Conservation (phyloP, 2,113 vertebrate genomes). For the Perca flavescens region DNA sequence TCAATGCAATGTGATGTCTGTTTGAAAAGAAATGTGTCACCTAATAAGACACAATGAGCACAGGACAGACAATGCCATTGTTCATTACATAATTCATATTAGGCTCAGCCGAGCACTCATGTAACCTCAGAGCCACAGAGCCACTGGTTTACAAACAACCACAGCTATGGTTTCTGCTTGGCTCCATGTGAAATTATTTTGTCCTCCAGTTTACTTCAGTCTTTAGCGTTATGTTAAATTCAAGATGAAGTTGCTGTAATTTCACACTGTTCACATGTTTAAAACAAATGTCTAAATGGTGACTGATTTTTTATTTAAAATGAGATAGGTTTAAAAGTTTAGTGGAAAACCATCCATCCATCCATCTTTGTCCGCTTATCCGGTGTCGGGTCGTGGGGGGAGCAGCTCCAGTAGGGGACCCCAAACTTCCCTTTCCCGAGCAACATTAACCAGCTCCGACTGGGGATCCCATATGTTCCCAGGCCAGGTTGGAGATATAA, state of each 20-base stretch:
- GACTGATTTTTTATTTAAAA: background rate
- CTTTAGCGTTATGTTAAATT: background rate
- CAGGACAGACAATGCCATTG: slow-evolving; percentile 10
- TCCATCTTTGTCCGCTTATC: too few relatives aligned
- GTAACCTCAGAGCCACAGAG: slow-evolving; percentile 20
- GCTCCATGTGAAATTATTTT: background rate
- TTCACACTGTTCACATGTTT: background rate
- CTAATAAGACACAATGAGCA: background rate
- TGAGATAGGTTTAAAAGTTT: background rate
- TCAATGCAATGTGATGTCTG: background rate
- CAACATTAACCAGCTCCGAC: too few relatives aligned
- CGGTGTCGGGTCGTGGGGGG: too few relatives aligned
- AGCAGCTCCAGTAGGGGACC: too few relatives aligned
- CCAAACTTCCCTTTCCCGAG: too few relatives aligned
- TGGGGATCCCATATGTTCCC: too few relatives aligned
- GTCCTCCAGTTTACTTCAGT: background rate
- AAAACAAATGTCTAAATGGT: background rate
- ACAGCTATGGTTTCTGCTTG: background rate
- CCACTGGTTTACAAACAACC: slow-evolving; percentile 1
- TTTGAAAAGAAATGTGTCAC: slow-evolving; percentile 11
- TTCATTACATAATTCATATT: slow-evolving; percentile 48
- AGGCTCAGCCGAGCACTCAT: background rate
- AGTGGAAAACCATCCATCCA: background rate
- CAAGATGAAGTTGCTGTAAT: background rate
- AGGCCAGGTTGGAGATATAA: too few relatives aligned